phyloP scores from a whole-genome alignment of 2,797 vertebrate genomes.

The Epinephelus awoara region DNA sequence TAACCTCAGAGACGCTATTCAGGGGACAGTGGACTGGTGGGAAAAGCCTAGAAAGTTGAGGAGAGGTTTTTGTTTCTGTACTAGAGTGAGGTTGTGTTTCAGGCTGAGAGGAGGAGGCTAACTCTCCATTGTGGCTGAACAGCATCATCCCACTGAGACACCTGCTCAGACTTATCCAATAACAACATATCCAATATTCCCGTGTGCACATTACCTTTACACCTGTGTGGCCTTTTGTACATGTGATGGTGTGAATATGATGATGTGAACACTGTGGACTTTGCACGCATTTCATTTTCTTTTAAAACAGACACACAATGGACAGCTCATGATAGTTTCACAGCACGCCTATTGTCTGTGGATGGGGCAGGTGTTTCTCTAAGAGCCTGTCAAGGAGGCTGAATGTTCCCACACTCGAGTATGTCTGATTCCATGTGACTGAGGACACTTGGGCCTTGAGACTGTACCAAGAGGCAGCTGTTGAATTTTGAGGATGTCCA shows the following conservation, averaged over 20 bases:
- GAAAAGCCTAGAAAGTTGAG: slow-evolving; percentile 53
- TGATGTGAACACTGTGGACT: neutral
- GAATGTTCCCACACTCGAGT: slow-evolving; percentile 47
- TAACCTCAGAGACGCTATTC: slow-evolving; percentile 42
- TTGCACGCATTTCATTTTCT: slow-evolving; percentile 3
- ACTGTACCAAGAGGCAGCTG: neutral
- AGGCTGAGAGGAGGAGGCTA: slow-evolving; percentile 40
- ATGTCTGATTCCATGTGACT: slow-evolving; percentile 38
- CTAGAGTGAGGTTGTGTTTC: slow-evolving; percentile 65
- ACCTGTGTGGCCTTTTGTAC: slow-evolving; percentile 24
- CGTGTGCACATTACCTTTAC: neutral
- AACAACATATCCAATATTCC: slow-evolving; percentile 47
- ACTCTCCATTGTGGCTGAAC: slow-evolving; percentile 40
- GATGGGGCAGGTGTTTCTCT: slow-evolving; percentile 54
- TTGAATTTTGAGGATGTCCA: neutral
- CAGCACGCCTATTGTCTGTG: slow-evolving; percentile 35
- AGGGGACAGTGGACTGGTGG: slow-evolving; percentile 32
- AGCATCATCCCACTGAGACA: slow-evolving; percentile 23
- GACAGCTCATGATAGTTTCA: slow-evolving; percentile 29
- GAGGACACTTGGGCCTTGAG: slow-evolving; percentile 13
- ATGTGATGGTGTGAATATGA: slow-evolving; percentile 4
- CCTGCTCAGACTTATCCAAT: slow-evolving; percentile 41
- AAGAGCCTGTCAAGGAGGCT: slow-evolving; percentile 28
- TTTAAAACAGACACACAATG: slow-evolving; percentile 12
- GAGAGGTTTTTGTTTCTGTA: slow-evolving; percentile 47